Conservation (phyloP, 2,113 vertebrate species). For the Callionymus lyra region DNA sequence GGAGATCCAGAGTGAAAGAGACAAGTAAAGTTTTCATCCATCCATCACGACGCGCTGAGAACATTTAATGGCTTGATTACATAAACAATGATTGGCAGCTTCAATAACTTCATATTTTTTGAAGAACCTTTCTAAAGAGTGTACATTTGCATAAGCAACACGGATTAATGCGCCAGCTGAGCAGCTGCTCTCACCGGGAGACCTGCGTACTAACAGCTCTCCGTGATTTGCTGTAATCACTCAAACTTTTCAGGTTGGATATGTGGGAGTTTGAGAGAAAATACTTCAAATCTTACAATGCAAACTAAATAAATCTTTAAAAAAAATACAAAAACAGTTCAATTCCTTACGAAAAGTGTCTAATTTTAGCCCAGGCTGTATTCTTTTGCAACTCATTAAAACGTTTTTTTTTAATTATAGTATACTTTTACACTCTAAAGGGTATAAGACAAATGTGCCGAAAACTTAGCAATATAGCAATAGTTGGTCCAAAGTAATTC, state of each 20-base stretch:
- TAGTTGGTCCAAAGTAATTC: no score
- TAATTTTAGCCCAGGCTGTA: no score
- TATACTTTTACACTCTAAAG: no score
- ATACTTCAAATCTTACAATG: not conserved
- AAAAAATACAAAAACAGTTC: not conserved
- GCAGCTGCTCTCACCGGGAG: constrained; percentile 65
- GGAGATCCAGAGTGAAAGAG: no score
- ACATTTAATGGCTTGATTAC: constrained; percentile 41
- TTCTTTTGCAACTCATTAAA: no score
- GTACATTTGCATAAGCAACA: constrained; percentile 68
- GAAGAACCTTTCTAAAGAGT: constrained; percentile 64
- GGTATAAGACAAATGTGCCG: no score
- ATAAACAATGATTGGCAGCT: constrained; percentile 68
- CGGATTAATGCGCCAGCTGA: constrained; percentile 52
- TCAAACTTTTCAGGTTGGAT: constrained; percentile 49
- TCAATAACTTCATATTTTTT: constrained; percentile 61
- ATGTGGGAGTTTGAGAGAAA: constrained; percentile 20
- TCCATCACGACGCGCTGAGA: constrained; percentile 44
- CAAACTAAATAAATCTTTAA: no score
- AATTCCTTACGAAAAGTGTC: no score
- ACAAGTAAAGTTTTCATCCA: constrained; percentile 12
- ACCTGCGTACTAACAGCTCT: constrained; percentile 46
- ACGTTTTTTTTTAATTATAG: no score
- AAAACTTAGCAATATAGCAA: no score
- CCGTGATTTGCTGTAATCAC: constrained; percentile 69